Base-by-base conservation (phyloP, 2,888 invertebrate genomes). In the Leptinotarsa tumamoca region DNA sequence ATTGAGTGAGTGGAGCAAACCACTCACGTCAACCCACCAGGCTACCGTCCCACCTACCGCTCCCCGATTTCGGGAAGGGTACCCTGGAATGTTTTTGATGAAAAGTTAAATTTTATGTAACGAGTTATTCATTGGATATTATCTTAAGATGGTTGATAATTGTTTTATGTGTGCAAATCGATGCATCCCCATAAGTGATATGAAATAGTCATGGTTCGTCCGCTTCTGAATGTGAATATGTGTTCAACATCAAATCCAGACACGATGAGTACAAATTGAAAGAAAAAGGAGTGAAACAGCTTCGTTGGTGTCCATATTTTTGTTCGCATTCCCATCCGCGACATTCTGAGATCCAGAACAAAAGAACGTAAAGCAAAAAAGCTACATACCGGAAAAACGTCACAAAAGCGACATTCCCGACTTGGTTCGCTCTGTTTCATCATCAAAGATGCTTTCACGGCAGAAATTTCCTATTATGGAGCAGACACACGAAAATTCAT, bases 361-460 rank as follows among this genome's bases (percentile, higher is more conserved):
- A 69, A 68, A 54, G 69, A 33, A n/a, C 56, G 21, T 15, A n/a
- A 56, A 69, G 56, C 23, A 43, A 69, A 69, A 33, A 69, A 56
- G n/a, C 54, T 69, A 33, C 69, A 43, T 69, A 56, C 56, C 69
- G 69, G 69, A 69, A 69, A 51, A 69, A 54, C 69, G 17, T 33
- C 21, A 69, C 69, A 69, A 69, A 69, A 69, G 56, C 54, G 43
- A 52, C 69, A 56, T 56, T 56, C 56, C 43, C 43, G 69, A 69
- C 18, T 33, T 69, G 56, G 69, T 69, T 68, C 54, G 23, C 56
- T 68, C 23, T 68, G 68, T 68, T 69, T 56, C 54, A 69, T 54
- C 68, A 51, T 68, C 68, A 68, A 51, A 68, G 51, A 68, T 69
- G 69, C 69, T 69, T 69, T 69, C 69, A 69, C 69, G n/a, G 56